Evolutionary conservation across 2,888 invertebrate genomes (phyloP).

Genomic region (Fragum sueziense): DNA sequence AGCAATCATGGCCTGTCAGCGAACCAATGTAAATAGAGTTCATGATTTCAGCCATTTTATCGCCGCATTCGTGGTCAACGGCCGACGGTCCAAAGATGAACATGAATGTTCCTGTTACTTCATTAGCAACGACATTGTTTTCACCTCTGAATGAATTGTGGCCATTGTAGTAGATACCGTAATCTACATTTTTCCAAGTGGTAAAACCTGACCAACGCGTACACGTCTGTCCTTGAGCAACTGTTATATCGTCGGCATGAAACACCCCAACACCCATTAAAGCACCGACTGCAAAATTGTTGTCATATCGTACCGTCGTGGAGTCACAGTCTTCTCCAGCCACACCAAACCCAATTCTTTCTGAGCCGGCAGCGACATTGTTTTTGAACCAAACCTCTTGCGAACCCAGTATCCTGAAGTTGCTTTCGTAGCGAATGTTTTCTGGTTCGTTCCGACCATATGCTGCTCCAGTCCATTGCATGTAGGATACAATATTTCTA

Average conservation of each 20-base stretch:
- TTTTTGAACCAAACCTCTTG: conserved; percentile 51
- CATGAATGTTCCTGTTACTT: conserved; percentile 66
- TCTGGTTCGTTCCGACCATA: conserved; percentile 64
- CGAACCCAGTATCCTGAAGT: conserved; percentile 47
- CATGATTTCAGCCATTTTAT: conserved; percentile 60
- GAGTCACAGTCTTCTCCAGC: conserved; percentile 58
- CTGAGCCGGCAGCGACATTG: conserved; percentile 72
- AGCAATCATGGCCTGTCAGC: conserved; percentile 67
- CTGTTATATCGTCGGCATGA: conserved; percentile 56
- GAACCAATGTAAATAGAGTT: conserved; percentile 71
- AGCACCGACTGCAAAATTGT: conserved; percentile 27
- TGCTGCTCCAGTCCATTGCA: conserved; percentile 73
- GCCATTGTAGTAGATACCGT: conserved; percentile 72
- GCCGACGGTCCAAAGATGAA: conserved; percentile 71
- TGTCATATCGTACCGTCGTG: background rate
- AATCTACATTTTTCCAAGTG: conserved; percentile 68
- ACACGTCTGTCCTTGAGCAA: background rate
- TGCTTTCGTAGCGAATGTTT: conserved; percentile 61
- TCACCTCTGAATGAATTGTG: conserved; percentile 45
- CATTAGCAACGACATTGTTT: conserved; percentile 67
- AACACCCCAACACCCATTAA: conserved; percentile 62
- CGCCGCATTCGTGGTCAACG: conserved; percentile 50
- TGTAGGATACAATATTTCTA: conserved; percentile 69
- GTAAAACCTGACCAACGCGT: conserved; percentile 64
- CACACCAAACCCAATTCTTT: conserved; percentile 67